These are phyloP conservation scores for Catocala nupta DNA, from an alignment of 2,888 invertebrate genomes.

Conservation along the genomic window DNA sequence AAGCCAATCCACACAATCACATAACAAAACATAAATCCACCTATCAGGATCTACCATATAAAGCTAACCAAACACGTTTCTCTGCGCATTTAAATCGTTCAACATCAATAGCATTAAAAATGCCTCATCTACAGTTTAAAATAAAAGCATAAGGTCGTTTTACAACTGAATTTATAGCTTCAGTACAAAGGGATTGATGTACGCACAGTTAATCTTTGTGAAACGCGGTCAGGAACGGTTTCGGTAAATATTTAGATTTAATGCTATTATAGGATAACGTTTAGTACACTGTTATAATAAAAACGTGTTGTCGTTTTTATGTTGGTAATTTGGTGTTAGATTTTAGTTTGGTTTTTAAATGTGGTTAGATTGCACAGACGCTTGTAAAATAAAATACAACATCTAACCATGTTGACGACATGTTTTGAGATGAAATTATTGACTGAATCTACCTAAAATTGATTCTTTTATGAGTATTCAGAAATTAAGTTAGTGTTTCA, in stretches of 20 bases:
- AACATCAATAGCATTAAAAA: constrained; percentile 47
- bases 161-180: constrained; percentile 46
- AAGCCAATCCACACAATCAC: too few species aligned
- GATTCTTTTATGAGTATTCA: too few species aligned
- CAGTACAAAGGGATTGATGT: constrained; percentile 51
- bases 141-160: constrained; percentile 42
- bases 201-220: constrained; percentile 45
- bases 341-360: too few species aligned
- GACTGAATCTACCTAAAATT: too few species aligned
- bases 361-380: too few species aligned
- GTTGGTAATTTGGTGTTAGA: too few species aligned
- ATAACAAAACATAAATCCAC: too few species aligned
- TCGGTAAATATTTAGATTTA: constrained; percentile 23
- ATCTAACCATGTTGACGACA: too few species aligned
- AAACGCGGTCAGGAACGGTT: constrained; percentile 14
- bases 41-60: too few species aligned
- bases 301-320: neutral
- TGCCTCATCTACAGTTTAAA: constrained; percentile 46
- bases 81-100: neutral
- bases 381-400: too few species aligned
- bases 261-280: constrained; percentile 11
- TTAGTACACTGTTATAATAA: neutral
- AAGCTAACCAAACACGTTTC: constrained; percentile 1
- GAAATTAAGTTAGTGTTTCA: too few species aligned
- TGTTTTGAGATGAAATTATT: too few species aligned